phyloP scores from a whole-genome alignment of 64 coral and sea anemone genomes.

The Dendrophyllia cribrosa region DNA sequence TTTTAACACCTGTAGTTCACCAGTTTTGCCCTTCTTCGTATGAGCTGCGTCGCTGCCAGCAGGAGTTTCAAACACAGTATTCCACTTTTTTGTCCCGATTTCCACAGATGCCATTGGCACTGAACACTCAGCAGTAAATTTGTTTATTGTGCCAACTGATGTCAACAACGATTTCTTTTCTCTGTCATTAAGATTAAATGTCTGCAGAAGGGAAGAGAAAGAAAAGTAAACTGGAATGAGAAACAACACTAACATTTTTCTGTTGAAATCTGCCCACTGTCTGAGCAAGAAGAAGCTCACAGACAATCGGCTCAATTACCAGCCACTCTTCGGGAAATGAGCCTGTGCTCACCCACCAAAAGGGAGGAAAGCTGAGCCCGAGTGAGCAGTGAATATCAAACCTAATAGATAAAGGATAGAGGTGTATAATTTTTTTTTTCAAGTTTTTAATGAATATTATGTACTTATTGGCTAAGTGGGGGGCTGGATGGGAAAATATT shows the following conservation, averaged over 20 bases:
- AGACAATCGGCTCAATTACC: no score
- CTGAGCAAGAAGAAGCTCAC: background rate
- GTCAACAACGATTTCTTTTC: conserved; percentile 1
- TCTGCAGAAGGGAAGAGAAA: conserved; percentile 34
- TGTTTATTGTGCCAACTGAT: conserved; percentile 21
- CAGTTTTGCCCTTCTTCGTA: background rate
- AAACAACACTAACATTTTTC: background rate
- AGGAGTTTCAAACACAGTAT: conserved; percentile 2
- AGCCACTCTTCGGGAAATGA: no score
- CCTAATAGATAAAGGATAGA: no score
- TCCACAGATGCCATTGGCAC: background rate
- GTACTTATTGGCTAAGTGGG: no score
- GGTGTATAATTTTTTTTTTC: no score
- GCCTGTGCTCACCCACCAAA: no score
- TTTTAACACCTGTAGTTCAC: background rate
- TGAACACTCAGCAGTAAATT: background rate
- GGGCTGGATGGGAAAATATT: no score
- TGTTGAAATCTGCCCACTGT: background rate
- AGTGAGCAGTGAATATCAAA: no score
- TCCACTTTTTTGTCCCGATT: background rate
- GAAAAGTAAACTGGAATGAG: no score
- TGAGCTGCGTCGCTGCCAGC: background rate
- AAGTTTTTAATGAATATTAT: no score
- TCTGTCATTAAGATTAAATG: conserved; percentile 68
- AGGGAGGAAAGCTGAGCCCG: no score